phyloP scores from a whole-genome alignment of 2,888 invertebrate species.

The Caenorhabditis sp. region DNA sequence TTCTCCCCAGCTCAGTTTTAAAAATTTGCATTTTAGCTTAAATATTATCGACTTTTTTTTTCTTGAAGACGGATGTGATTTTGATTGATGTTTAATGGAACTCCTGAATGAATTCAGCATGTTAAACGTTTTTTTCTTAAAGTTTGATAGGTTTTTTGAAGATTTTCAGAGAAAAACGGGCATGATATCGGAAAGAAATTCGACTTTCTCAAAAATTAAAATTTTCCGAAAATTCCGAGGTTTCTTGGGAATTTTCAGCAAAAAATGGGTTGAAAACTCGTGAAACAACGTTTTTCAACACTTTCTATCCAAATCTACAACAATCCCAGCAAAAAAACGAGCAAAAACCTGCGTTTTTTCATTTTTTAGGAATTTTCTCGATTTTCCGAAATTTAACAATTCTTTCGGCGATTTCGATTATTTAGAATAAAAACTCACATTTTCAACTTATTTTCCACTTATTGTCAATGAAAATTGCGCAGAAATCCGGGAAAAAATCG shows the following conservation, averaged over 20 bases:
- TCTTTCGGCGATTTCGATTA: background rate
- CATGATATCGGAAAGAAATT: too few relatives aligned
- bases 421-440: constrained; percentile 4
- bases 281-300: too few relatives aligned
- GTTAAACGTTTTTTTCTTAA: constrained; percentile 17
- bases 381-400: background rate
- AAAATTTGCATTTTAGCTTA: constrained; percentile 2
- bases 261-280: too few relatives aligned
- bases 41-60: constrained; percentile 21
- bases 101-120: constrained; percentile 56
- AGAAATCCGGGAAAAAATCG: background rate
- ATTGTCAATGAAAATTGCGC: background rate
- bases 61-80: constrained; percentile 58
- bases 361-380: background rate
- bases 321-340: too few relatives aligned
- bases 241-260: background rate
- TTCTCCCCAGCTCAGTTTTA: background rate
- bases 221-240: too few relatives aligned
- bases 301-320: too few relatives aligned
- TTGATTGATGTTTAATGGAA: constrained; percentile 42
- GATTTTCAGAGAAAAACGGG: too few relatives aligned
- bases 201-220: too few relatives aligned
- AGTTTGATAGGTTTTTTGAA: too few relatives aligned
- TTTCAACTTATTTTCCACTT: background rate
- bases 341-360: too few relatives aligned